Base-by-base conservation (phyloP, 53 echinoderm and acorn worm genomes). In the Echinarachnius parma region DNA sequence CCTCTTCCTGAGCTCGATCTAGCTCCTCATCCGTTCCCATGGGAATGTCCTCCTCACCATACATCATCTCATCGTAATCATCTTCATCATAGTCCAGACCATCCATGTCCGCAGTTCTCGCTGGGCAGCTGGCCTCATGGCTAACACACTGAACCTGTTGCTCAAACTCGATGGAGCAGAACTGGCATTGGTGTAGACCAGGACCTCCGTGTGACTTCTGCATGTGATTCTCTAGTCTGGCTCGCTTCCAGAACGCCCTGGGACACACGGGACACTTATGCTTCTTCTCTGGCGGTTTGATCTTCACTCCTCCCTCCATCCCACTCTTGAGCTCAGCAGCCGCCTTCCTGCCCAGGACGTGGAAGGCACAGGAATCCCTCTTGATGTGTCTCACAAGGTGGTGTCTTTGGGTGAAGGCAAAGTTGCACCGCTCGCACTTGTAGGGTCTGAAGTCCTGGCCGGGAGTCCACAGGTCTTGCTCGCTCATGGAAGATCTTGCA, bases 291-390 rank as follows among this genome's bases (percentile, higher is more conserved):
- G 74, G 37, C 10, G 56, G 37, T 54, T 72, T 72, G 58, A 72
- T 72, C 57, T 72, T 72, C 20, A 49, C 48, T 10, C 49, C 52
- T 2, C 34, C 34, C 19, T 1, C 13, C 21, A 32, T 52, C 18
- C 21, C 33, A 22, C 16, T 19, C 53, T 68, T 68, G 23, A 68
- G 68, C 30, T 68, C 34, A 48, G 68, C 68, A 34, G 68, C 68
- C 3, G 68, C 68, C 34, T 68, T 68, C 28, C 68, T 34, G 14
- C 68, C 68, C 13, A 68, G 52, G 35, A 68, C 68, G 52, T 68
- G 68, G 34, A 68, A 68, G 55, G 57, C 57, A 53, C 74, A 72
- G 29, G 74, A 72, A n/a, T 72, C 37, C n/a, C 57, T 72, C 45
- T 56, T 54, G 39, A 72, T 54, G 21, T 72, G 74, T 24, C 74